Conservation (phyloP, 2,113 vertebrate genomes). For the Hypomesus transpacificus region DNA sequence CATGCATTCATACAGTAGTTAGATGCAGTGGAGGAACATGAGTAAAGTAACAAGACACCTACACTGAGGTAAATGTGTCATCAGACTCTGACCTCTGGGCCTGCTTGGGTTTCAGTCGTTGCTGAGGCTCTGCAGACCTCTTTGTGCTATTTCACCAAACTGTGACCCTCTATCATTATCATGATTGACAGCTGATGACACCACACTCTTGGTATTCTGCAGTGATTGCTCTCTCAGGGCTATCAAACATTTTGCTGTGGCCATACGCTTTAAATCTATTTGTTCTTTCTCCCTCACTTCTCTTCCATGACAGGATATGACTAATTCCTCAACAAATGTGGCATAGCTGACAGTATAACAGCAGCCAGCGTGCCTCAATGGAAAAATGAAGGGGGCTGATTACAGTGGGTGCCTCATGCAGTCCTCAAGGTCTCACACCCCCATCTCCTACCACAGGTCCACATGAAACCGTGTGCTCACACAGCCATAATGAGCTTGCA, state of each 20-base stretch:
- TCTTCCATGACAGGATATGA: neutral
- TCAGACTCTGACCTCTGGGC: neutral
- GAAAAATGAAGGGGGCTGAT: no score
- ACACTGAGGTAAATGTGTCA: conserved; percentile 29
- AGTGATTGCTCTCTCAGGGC: conserved; percentile 49
- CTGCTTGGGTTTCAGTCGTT: conserved; percentile 50
- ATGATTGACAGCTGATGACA: conserved; percentile 28
- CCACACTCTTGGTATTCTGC: conserved; percentile 34
- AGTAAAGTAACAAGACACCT: conserved; percentile 52
- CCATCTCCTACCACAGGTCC: no score
- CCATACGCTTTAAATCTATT: neutral
- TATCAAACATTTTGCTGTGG: neutral
- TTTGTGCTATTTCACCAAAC: conserved; percentile 37
- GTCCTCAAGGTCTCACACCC: no score
- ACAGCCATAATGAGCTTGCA: conserved; percentile 13
- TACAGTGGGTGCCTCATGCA: no score
- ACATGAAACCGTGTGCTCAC: conserved; percentile 18
- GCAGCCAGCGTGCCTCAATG: no score
- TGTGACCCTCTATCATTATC: conserved; percentile 52
- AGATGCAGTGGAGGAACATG: conserved; percentile 28
- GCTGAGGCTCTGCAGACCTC: conserved; percentile 1
- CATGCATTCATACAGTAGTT: neutral
- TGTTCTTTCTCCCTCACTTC: neutral
- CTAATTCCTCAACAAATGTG: neutral
- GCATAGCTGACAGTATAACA: no score